Evolutionary conservation across 1,140 invertebrate species (phyloP), one percentile per base, ranked within the genome.

Genomic region (Palaemon carinicauda): DNA sequence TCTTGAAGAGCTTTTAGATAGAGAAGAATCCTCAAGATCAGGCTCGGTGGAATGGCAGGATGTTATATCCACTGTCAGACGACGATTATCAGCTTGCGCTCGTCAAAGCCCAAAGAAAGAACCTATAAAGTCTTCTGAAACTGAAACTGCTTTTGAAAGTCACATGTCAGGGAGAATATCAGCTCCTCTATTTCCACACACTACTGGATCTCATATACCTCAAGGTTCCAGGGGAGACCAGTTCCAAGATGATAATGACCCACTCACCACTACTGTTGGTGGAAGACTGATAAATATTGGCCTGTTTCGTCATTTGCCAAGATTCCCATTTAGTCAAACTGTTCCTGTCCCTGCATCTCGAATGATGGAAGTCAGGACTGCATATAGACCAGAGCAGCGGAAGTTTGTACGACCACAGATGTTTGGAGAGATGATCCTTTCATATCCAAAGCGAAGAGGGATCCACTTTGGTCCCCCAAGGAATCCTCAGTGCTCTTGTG

Each of bases 381-480:
- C 77, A 9, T 80, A 60, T 29, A 29, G 69, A 5, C 75, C 83
- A 17, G 83, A 86, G 71, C 52, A 89, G 41, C 88, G 88, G 7
- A 56, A 65, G 65, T 89, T 84, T 81, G 85, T 89, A 27, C 75
- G 88, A 31, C 85, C 88, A 15, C 79, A 87, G 52, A 93, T 92
- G 87, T 95, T 95, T 90, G 95, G 95, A 7, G 89, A 92, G 21
- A 93, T 95, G 56, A 91, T 95, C 0, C 92, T 91, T 27, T 91
- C 92, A 27, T 93, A 94, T 87, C 92, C 92, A 74, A 95, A 95
- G 87, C 94, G 95, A 0, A 95, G 95, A 0, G 82, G 82, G 0
- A 94, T 95, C 90, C 95, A 96, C 90, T 92, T 95, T 2, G 95
- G 95, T 15, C 95, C 95, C 3, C 93, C 95, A 15, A 95, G 95